Base-by-base conservation (phyloP, 2,888 invertebrate species). In the Argyra leucocephala region DNA sequence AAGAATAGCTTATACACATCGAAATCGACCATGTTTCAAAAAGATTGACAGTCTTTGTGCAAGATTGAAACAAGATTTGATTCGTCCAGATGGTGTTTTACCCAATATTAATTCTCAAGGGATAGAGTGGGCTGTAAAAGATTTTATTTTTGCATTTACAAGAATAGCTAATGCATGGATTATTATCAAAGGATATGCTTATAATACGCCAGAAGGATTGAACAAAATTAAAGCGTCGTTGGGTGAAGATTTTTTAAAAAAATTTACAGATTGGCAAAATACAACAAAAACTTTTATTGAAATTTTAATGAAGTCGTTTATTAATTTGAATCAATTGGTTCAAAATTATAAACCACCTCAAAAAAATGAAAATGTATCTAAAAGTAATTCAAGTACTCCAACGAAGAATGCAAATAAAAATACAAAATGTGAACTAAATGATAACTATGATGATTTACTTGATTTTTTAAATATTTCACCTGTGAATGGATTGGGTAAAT, bases 71-170 rank as follows among this genome's bases (percentile, higher is more conserved):
- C 86, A 87, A 58, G 88, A 88, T 76, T 85, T 88, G 10, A 81
- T 87, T 69, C 87, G 88, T 72, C 86, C 87, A 0, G 86, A 87
- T 71, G 86, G 87, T 57, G 88, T 88, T 12, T 82, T 88, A 26
- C 85, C 88, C 7, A 88, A 88, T 72, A 83, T 88, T 22, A 88
- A 88, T 73, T 88, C 88, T 0, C 88, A 88, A 75, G 88, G 88
- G 0, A 85, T 88, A 69, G 88, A 88, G 0, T 88, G 88, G 88
- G 88, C 88, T 2, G 87, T 88, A 1, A 88, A 88, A 74, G 88
- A 88, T 73, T 88, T 88, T 72, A 88, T 88, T 73, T 88, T 88
- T 73, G 87, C 88, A 0, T 88, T 87, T 74, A 87, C 88, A 3
- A 82, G 88, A 69, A 83, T 88, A 68, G 83, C 87, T 64, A 88